phyloP scores from a whole-genome alignment of 2,888 invertebrate genomes.

The Meteorus colon region DNA sequence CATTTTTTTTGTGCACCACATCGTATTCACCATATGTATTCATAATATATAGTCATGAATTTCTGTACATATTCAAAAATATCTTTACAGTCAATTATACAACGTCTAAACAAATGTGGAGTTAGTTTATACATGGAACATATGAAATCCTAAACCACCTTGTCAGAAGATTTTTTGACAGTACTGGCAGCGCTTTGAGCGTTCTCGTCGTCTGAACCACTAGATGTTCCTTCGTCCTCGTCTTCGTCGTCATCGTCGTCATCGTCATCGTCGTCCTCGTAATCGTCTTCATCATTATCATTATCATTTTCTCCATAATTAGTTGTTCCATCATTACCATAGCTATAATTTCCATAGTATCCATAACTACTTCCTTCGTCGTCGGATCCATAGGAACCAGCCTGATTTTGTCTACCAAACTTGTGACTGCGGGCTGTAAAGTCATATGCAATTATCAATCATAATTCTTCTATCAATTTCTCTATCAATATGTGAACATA shows the following conservation, averaged over 20 bases:
- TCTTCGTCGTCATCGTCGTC: conserved; percentile 72
- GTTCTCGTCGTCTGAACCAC: conserved; percentile 59
- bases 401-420: conserved; percentile 88
- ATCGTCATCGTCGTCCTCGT: conserved; percentile 71
- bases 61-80: neutral
- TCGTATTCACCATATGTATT: neutral
- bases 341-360: conserved; percentile 68
- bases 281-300: conserved; percentile 75
- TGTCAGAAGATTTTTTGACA: conserved; percentile 34
- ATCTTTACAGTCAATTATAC: neutral
- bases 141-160: conserved; percentile 43
- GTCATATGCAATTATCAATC: conserved; percentile 44
- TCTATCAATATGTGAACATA: no score
- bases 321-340: conserved; percentile 39
- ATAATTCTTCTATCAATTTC: conserved; percentile 26
- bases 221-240: conserved; percentile 58
- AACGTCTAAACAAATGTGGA: neutral
- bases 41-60: neutral
- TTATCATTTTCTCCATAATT: conserved; percentile 60
- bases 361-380: conserved; percentile 78
- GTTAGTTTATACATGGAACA: conserved; percentile 7
- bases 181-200: conserved; percentile 53
- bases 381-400: conserved; percentile 77
- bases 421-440: conserved; percentile 86
- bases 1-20: no score